These are phyloP conservation scores for Cryptus viduatorius DNA, from an alignment of 2,888 invertebrate species.

Conservation along the genomic window DNA sequence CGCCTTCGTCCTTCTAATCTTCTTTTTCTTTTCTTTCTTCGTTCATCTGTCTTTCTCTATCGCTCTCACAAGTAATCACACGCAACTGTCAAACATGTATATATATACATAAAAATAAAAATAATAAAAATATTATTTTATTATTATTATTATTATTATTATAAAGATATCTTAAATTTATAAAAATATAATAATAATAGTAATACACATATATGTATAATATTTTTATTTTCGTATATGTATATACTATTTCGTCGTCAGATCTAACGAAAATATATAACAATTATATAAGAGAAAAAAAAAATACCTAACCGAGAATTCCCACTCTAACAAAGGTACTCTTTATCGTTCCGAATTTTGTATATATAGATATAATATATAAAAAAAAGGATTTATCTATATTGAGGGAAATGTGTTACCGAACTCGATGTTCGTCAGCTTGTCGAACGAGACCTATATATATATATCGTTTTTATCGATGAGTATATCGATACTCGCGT, in stretches of 20 bases:
- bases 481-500: neutral
- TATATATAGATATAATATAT: constrained; percentile 45
- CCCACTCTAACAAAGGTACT: constrained; percentile 69
- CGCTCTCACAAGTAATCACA: constrained; percentile 70
- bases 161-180: too few relatives aligned
- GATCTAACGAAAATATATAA: constrained; percentile 60
- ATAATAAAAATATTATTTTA: neutral
- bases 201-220: neutral
- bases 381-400: neutral
- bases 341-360: constrained; percentile 63
- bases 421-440: constrained; percentile 31
- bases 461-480: neutral
- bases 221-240: neutral
- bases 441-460: constrained; percentile 19
- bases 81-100: constrained; percentile 64
- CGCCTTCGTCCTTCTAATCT: constrained; percentile 30
- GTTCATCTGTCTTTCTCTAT: constrained; percentile 57
- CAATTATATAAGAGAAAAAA: constrained; percentile 3
- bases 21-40: constrained; percentile 22
- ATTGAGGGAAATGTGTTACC: constrained; percentile 5
- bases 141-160: too few relatives aligned
- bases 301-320: constrained; percentile 58
- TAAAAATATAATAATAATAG: too few relatives aligned
- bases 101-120: constrained; percentile 17
- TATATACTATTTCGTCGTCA: constrained; percentile 19